phyloP scores from a whole-genome alignment of 2,888 invertebrate genomes.

The Drosophila pseudotalamancana region DNA sequence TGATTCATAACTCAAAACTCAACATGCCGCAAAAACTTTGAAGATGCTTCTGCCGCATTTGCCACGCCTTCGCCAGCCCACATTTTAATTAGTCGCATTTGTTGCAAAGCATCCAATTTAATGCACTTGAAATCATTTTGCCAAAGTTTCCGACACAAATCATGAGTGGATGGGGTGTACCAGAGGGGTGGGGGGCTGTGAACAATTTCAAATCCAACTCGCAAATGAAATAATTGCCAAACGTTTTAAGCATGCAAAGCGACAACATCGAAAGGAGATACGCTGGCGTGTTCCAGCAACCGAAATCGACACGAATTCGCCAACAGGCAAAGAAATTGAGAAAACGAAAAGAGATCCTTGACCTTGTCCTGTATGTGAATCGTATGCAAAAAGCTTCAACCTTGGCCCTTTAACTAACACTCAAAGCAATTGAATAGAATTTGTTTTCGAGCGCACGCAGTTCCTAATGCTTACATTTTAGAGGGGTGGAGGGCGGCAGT shows the following conservation, averaged over 20 bases:
- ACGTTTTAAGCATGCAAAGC: constrained; percentile 72
- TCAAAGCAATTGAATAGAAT: constrained; percentile 6
- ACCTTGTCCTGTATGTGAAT: too few relatives aligned
- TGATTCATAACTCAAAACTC: constrained; percentile 58
- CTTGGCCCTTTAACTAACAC: not conserved
- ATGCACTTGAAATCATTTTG: constrained; percentile 76
- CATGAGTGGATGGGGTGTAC: constrained; percentile 13
- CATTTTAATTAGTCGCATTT: constrained; percentile 77
- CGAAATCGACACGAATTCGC: not conserved
- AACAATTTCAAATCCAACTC: constrained; percentile 29
- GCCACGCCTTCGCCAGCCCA: constrained; percentile 50
- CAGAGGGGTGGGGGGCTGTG: not conserved
- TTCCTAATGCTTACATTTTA: not conserved
- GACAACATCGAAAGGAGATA: constrained; percentile 35
- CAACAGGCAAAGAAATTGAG: not conserved
- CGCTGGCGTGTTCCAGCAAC: constrained; percentile 7
- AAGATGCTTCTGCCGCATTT: constrained; percentile 31
- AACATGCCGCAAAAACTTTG: constrained; percentile 60
- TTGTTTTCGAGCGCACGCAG: not conserved
- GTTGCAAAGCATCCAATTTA: constrained; percentile 76
- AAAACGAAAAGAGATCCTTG: too few relatives aligned
- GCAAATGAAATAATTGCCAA: constrained; percentile 75
- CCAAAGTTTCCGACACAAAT: constrained; percentile 53
- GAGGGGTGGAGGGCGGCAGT: too few relatives aligned
- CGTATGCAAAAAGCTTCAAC: too few relatives aligned